phyloP scores from a whole-genome alignment of 2,888 invertebrate genomes.

The Limnephilus marmoratus region DNA sequence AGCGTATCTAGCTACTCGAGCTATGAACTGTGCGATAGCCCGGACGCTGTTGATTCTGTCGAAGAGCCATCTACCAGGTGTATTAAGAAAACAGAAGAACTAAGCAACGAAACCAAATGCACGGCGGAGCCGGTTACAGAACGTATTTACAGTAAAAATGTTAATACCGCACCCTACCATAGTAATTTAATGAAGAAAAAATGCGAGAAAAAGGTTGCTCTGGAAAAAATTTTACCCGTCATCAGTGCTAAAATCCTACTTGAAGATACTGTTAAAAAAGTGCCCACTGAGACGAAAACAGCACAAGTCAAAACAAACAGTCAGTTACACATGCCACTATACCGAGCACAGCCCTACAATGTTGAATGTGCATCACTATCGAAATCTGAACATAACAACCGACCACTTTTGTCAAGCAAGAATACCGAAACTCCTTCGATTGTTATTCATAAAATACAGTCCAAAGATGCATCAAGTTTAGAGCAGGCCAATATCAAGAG shows the following conservation, averaged over 20 bases:
- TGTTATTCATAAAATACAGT: conserved; percentile 40
- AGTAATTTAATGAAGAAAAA: conserved; percentile 60
- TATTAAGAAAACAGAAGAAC: conserved; percentile 20
- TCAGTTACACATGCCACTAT: conserved; percentile 50
- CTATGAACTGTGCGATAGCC: conserved; percentile 69
- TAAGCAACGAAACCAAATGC: conserved; percentile 10
- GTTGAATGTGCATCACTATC: neutral
- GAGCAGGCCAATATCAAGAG: conserved; percentile 68
- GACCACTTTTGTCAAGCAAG: neutral
- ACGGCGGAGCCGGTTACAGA: conserved; percentile 32
- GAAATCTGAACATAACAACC: conserved; percentile 46
- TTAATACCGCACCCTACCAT: conserved; percentile 40
- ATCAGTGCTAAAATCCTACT: neutral
- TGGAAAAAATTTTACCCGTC: conserved; percentile 44
- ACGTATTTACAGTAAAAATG: conserved; percentile 58
- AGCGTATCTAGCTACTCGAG: conserved; percentile 76
- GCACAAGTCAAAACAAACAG: neutral
- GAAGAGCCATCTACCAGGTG: conserved; percentile 68
- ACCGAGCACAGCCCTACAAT: conserved; percentile 59
- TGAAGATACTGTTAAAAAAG: conserved; percentile 8
- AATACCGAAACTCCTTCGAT: conserved; percentile 50
- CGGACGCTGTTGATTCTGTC: conserved; percentile 66
- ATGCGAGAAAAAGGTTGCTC: conserved; percentile 53
- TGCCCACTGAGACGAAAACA: neutral
- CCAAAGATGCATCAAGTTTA: conserved; percentile 43